These are phyloP conservation scores for Myripristis jacobus DNA, from an alignment of 2,797 vertebrate species.

Conservation along the genomic window DNA sequence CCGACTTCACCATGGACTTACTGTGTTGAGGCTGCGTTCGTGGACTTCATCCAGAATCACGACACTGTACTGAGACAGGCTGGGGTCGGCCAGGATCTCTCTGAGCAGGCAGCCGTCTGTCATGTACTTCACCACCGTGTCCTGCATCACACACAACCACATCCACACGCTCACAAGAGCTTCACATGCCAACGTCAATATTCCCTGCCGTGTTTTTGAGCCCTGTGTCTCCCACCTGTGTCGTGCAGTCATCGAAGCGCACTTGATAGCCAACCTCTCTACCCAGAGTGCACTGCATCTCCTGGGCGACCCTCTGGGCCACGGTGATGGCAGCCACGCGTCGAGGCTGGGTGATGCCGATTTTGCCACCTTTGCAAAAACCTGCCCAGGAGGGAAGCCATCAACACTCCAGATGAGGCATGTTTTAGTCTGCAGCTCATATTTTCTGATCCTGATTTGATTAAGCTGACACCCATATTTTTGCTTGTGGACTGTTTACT, in stretches of 20 bases:
- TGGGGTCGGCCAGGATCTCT: constrained; percentile 90
- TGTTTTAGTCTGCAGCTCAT: too few relatives aligned
- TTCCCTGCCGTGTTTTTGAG: too few relatives aligned
- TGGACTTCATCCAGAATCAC: constrained; percentile 96
- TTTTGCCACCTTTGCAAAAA: constrained; percentile 86
- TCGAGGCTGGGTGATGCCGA: constrained; percentile 93
- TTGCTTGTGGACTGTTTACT: too few relatives aligned
- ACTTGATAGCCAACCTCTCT: constrained; percentile 94
- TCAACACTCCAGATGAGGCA: too few relatives aligned
- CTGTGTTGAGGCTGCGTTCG: constrained; percentile 96
- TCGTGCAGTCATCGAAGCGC: constrained; percentile 94
- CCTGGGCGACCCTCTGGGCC: constrained; percentile 93
- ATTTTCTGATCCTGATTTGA: too few relatives aligned
- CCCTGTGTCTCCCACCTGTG: constrained; percentile 82
- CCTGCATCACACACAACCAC: constrained; percentile 76
- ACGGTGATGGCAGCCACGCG: constrained; percentile 96
- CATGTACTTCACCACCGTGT: constrained; percentile 94
- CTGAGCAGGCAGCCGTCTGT: constrained; percentile 96
- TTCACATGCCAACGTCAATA: neutral
- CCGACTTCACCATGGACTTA: constrained; percentile 72
- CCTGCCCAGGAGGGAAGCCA: constrained; percentile 76
- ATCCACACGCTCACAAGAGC: neutral
- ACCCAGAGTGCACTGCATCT: constrained; percentile 89
- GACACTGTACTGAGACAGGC: constrained; percentile 90
- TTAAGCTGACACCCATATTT: too few relatives aligned